These are phyloP conservation scores for Neosalanx taihuensis DNA, from an alignment of 2,797 vertebrate species.

Conservation along the genomic window DNA sequence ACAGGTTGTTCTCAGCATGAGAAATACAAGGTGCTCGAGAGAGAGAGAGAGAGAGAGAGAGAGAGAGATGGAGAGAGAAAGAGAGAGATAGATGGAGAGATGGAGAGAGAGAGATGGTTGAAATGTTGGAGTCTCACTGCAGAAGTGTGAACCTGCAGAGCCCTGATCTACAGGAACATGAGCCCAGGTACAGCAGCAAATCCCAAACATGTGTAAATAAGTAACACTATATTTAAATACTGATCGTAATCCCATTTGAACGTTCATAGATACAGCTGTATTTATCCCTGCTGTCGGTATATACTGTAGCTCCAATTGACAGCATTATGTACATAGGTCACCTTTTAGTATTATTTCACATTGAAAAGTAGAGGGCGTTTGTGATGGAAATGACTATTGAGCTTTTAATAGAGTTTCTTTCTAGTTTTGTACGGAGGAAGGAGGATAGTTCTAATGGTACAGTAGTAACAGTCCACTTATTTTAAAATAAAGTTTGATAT, in stretches of 20 bases:
- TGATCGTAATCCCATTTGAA: slow-evolving; percentile 71
- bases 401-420: slow-evolving; percentile 87
- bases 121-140: too few species aligned
- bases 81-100: too few species aligned
- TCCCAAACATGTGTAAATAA: slow-evolving; percentile 84
- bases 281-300: slow-evolving; percentile 89
- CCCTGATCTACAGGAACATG: slow-evolving; percentile 18
- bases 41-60: too few species aligned
- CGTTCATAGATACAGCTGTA: slow-evolving; percentile 77
- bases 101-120: too few species aligned
- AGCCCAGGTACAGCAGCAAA: slow-evolving; percentile 73
- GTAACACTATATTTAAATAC: slow-evolving; percentile 85
- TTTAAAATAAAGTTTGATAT: slow-evolving; percentile 67
- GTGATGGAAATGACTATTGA: slow-evolving; percentile 81
- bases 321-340: slow-evolving; percentile 92
- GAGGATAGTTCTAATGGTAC: slow-evolving; percentile 73
- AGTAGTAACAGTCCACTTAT: slow-evolving; percentile 80
- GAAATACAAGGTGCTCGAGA: too few species aligned
- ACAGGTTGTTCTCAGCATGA: too few species aligned
- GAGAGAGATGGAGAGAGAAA: too few species aligned
- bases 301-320: slow-evolving; percentile 85
- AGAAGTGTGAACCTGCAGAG: too few species aligned
- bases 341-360: slow-evolving; percentile 98
- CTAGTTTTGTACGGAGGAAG: slow-evolving; percentile 90
- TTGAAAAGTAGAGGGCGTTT: slow-evolving; percentile 90